Percentiles rank a stretch among this genome's conserved stretches.
phyloP scores from a whole-genome alignment of 2,797 vertebrate species.

The Okamejei kenojei region DNA sequence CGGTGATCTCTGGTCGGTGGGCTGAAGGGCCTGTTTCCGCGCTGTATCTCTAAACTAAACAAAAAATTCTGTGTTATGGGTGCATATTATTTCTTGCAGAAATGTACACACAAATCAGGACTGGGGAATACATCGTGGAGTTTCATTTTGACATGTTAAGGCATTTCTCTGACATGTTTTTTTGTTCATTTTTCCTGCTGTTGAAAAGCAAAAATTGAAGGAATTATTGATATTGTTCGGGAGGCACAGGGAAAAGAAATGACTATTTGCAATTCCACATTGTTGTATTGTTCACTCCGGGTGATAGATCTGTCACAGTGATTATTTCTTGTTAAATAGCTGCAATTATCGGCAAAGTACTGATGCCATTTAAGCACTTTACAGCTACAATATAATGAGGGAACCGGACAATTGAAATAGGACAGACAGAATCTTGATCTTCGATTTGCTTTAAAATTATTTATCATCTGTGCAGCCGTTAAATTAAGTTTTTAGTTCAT shows the following conservation, averaged over 20 bases:
- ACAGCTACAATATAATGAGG: not conserved
- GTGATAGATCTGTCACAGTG: not conserved
- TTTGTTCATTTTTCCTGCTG: not conserved
- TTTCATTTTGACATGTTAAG: not conserved
- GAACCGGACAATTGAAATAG: not conserved
- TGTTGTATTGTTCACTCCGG: not conserved
- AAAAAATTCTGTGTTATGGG: too few species aligned
- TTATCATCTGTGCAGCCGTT: conserved; percentile 11
- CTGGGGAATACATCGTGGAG: not conserved
- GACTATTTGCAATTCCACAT: not conserved
- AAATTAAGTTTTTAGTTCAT: not conserved
- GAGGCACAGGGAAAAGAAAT: not conserved
- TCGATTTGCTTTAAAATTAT: not conserved
- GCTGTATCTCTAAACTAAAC: too few species aligned
- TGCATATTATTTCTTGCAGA: not conserved
- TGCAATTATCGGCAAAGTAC: not conserved
- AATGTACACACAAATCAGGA: not conserved
- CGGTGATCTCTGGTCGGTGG: too few species aligned
- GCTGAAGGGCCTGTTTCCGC: too few species aligned
- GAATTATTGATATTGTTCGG: not conserved
- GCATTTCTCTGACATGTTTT: not conserved
- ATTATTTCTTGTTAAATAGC: conserved; percentile 12
- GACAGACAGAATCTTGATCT: not conserved
- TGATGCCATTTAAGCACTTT: not conserved
- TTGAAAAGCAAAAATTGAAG: not conserved